Evolutionary conservation across 2,797 vertebrate species (phyloP).

Genomic region (Siniperca obscura): DNA sequence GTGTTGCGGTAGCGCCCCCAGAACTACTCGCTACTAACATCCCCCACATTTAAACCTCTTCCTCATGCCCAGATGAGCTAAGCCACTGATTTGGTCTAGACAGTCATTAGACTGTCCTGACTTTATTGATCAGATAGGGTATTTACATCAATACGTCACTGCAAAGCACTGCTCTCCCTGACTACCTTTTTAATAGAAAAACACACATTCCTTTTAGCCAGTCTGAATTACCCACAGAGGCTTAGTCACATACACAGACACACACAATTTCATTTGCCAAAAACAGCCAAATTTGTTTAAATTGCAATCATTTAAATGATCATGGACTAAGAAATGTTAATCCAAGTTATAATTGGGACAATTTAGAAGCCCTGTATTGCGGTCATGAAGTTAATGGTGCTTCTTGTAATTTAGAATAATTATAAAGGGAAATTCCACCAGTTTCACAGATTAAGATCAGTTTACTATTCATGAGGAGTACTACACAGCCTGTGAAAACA

Average conservation of each 20-base stretch:
- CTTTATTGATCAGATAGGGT: not conserved
- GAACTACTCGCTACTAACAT: not conserved
- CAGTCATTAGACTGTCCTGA: conserved; percentile 20
- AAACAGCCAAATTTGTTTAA: conserved; percentile 20
- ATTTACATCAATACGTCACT: not conserved
- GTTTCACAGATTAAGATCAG: conserved; percentile 17
- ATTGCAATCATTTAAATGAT: conserved; percentile 24
- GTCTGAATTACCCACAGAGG: not conserved
- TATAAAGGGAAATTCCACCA: conserved; percentile 13
- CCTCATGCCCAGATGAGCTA: conserved; percentile 10
- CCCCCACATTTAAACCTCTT: conserved; percentile 9
- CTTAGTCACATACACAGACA: not conserved
- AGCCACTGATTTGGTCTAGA: conserved; percentile 8
- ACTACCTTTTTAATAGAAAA: not conserved
- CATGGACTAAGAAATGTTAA: conserved; percentile 22
- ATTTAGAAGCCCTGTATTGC: conserved; percentile 18
- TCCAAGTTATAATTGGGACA: conserved; percentile 23
- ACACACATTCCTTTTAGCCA: not conserved
- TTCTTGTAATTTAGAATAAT: conserved; percentile 32
- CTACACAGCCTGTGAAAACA: not conserved
- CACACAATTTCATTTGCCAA: not conserved
- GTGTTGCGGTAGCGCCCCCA: no score
- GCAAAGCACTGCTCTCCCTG: not conserved
- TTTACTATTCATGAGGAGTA: not conserved
- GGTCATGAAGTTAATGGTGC: conserved; percentile 20